phyloP scores from a whole-genome alignment of 2,797 vertebrate genomes.

The Onychomys leucogaster region DNA sequence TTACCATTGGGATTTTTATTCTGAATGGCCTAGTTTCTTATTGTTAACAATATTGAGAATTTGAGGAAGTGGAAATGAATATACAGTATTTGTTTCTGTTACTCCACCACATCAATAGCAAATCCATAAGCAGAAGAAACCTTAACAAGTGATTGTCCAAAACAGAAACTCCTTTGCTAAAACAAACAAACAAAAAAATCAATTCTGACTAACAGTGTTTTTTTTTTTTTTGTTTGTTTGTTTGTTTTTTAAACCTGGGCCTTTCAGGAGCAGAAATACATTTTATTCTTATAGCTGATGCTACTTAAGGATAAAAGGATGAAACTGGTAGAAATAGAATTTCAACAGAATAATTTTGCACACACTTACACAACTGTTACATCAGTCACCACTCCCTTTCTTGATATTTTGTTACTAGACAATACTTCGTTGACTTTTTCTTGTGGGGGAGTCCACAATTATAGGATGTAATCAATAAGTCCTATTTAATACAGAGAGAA shows the following conservation, averaged over 20 bases:
- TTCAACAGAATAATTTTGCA: not conserved
- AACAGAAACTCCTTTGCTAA: not conserved
- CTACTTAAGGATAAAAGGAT: constrained; percentile 8
- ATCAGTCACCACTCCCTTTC: not conserved
- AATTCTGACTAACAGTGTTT: constrained; percentile 10
- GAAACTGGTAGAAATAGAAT: not conserved
- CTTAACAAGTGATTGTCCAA: not conserved
- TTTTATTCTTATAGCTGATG: not conserved
- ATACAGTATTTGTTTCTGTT: not conserved
- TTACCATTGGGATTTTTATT: not conserved
- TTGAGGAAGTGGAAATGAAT: not conserved
- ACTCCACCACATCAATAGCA: not conserved
- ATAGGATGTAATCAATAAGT: not conserved
- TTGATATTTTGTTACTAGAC: constrained; percentile 18
- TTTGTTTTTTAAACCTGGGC: not conserved
- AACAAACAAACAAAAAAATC: not conserved
- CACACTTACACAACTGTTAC: not conserved
- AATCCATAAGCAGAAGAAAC: not conserved
- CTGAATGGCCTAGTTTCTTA: not conserved
- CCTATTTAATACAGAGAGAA: not conserved
- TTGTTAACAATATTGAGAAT: not conserved
- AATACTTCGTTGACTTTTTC: constrained; percentile 46
- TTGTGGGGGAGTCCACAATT: not conserved
- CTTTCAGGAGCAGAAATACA: not conserved
- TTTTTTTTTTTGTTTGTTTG: not conserved